phyloP scores from a whole-genome alignment of 2,888 invertebrate species.

The Lasioglossum malachurum region DNA sequence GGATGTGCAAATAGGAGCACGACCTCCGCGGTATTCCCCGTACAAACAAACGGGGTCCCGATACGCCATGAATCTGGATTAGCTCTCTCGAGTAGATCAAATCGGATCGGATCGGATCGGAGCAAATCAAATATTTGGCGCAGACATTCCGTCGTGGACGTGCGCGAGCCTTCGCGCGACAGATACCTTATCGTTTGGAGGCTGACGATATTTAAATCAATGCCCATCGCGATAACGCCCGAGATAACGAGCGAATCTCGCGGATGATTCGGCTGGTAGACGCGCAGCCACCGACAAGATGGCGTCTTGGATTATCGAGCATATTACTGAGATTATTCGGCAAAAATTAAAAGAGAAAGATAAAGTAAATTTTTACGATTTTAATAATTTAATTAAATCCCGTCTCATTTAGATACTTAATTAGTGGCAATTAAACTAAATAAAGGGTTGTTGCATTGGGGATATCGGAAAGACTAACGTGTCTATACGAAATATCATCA shows the following conservation, averaged over 20 bases:
- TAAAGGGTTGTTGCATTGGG: no score
- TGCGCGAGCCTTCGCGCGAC: background rate
- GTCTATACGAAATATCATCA: no score
- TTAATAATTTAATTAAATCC: no score
- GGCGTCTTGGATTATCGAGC: conserved; percentile 18
- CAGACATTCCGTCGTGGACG: background rate
- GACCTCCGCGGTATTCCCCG: background rate
- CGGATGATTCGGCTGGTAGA: conserved; percentile 9
- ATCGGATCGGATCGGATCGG: conserved; percentile 16
- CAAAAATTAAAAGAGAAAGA: background rate
- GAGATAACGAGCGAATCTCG: conserved; percentile 26
- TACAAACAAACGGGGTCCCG: background rate
- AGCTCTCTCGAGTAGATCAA: conserved; percentile 13
- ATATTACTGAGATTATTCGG: background rate
- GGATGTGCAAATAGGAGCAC: background rate
- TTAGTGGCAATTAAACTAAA: no score
- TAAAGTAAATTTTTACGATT: no score
- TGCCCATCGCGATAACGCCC: background rate
- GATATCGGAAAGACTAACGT: no score
- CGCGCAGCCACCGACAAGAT: background rate
- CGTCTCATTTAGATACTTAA: no score
- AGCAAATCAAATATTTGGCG: conserved; percentile 20
- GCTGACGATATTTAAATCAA: conserved; percentile 17
- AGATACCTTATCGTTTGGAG: conserved; percentile 6
- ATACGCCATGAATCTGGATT: conserved; percentile 17